phyloP scores from a whole-genome alignment of 23 tunicate species.

The Styela clava region DNA sequence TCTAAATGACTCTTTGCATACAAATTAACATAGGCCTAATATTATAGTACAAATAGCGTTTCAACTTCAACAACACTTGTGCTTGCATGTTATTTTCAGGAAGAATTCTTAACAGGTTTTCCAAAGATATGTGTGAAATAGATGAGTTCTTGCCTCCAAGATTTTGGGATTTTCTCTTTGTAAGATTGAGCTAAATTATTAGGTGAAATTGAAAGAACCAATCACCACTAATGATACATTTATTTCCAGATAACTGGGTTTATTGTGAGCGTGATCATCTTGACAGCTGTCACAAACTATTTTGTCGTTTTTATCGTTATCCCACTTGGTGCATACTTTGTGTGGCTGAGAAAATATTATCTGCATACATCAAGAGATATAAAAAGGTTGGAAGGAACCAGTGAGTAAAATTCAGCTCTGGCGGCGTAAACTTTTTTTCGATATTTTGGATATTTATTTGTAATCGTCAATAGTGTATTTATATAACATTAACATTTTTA shows the following conservation, averaged over 20 bases:
- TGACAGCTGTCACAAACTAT: constrained; percentile 33
- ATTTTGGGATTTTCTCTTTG: constrained; percentile 43
- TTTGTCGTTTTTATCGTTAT: constrained; percentile 51
- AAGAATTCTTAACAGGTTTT: constrained; percentile 79
- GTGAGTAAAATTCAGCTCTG: no score
- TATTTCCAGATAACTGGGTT: constrained; percentile 29
- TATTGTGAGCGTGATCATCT: constrained; percentile 25
- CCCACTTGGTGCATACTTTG: constrained; percentile 50
- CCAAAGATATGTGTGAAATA: constrained; percentile 88
- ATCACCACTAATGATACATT: no score
- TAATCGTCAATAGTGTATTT: neutral
- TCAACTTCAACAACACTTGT: no score
- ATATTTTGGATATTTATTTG: constrained; percentile 28
- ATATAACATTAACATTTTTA: no score
- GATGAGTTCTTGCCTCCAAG: constrained; percentile 62
- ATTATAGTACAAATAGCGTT: no score
- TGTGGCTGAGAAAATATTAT: constrained; percentile 68
- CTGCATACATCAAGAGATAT: constrained; percentile 58
- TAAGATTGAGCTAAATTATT: constrained; percentile 32
- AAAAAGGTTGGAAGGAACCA: no score
- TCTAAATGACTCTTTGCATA: no score
- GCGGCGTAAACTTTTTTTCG: no score
- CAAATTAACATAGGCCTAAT: no score
- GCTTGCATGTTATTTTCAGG: no score
- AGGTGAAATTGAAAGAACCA: no score